phyloP scores from a whole-genome alignment of 1,140 invertebrate genomes.

The Lethocerus indicus region DNA sequence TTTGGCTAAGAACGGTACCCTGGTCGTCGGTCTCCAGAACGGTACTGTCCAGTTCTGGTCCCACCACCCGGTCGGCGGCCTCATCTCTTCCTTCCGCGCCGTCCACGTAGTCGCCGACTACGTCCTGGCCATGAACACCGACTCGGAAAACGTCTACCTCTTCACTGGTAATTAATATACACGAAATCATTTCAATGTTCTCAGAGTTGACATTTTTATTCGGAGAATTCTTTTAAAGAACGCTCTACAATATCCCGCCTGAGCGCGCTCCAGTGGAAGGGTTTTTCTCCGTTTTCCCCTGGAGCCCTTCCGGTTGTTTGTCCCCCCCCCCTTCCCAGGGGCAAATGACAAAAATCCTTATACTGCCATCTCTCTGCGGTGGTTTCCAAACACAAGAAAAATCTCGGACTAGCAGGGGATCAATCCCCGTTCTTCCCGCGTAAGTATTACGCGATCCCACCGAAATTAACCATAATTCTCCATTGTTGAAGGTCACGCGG shows the following conservation, averaged over 20 bases:
- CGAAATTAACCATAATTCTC: neutral
- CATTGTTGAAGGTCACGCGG: constrained; percentile 32
- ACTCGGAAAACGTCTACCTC: constrained; percentile 41
- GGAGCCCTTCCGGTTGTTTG: neutral
- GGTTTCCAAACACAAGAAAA: neutral
- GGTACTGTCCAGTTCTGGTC: constrained; percentile 52
- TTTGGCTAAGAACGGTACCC: constrained; percentile 33
- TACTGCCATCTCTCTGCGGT: neutral
- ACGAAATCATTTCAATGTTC: too few species aligned
- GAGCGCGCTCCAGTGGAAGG: too few species aligned
- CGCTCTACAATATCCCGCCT: too few species aligned
- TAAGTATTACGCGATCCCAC: neutral
- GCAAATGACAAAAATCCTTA: neutral
- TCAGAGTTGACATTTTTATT: neutral
- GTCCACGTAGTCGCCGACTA: constrained; percentile 46
- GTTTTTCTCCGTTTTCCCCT: neutral
- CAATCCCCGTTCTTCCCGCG: neutral
- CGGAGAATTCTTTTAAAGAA: neutral
- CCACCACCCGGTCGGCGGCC: constrained; percentile 45
- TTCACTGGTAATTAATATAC: constrained; percentile 34
- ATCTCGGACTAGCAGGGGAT: neutral
- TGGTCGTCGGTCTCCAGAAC: constrained; percentile 44
- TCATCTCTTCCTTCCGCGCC: constrained; percentile 38
- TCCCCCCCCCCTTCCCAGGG: neutral
- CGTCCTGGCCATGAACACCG: constrained; percentile 40